A percentile compares a stretch with the other conserved stretches of the same genome.
Evolutionary conservation across 1,140 invertebrate genomes (phyloP).

Genomic region (Drosophila chauvacae): DNA sequence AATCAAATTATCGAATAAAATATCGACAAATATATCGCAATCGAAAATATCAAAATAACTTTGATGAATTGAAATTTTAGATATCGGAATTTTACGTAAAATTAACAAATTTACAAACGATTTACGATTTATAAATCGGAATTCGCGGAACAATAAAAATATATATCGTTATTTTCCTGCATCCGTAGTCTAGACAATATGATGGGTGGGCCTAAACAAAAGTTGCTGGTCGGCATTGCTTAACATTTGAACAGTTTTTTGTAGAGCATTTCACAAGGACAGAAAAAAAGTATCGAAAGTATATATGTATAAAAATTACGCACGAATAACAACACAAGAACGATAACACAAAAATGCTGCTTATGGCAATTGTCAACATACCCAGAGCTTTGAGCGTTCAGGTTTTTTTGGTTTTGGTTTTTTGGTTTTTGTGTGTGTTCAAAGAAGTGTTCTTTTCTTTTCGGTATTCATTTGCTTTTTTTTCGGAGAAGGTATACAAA

Average conservation of each 20-base stretch:
- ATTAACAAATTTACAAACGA: background rate
- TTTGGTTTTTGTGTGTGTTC: slow-evolving; percentile 35
- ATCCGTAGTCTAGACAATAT: slow-evolving; percentile 29
- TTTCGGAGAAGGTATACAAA: slow-evolving; percentile 37
- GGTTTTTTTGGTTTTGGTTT: slow-evolving; percentile 27
- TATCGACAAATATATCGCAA: background rate
- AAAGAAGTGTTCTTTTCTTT: slow-evolving; percentile 34
- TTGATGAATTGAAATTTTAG: background rate
- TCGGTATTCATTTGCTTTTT: slow-evolving; percentile 41
- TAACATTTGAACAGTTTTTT: slow-evolving; percentile 57
- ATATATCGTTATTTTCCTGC: background rate
- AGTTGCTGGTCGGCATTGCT: slow-evolving; percentile 29
- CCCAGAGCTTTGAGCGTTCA: slow-evolving; percentile 49
- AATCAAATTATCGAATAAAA: background rate
- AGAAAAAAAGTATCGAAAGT: slow-evolving; percentile 38
- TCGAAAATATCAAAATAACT: background rate
- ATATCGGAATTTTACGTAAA: background rate
- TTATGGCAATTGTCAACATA: slow-evolving; percentile 59
- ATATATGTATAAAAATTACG: slow-evolving; percentile 45
- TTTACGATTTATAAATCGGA: background rate
- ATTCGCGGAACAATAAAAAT: background rate
- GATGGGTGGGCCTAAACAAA: slow-evolving; percentile 29
- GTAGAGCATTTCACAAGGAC: slow-evolving; percentile 53
- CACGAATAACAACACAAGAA: slow-evolving; percentile 53
- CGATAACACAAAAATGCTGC: slow-evolving; percentile 47